Conservation (phyloP, 2,888 invertebrate genomes). For the Omphaloscelis lunosa region DNA sequence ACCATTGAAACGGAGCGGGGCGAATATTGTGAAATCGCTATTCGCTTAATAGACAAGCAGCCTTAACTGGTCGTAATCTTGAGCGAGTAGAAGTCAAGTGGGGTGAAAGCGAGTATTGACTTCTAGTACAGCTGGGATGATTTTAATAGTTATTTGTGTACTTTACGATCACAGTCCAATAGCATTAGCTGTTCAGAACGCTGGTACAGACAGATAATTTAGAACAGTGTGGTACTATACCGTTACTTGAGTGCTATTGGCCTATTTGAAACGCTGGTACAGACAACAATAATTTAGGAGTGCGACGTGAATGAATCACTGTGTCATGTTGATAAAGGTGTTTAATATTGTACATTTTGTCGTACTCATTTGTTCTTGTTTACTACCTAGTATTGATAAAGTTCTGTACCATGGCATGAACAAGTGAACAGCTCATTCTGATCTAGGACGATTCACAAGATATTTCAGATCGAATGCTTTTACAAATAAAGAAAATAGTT, state of each 20-base stretch:
- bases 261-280: not conserved
- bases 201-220: slow-evolving; percentile 2
- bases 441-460: not conserved
- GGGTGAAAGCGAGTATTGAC: slow-evolving; percentile 35
- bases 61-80: slow-evolving; percentile 27
- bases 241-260: not conserved
- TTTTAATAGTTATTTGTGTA: slow-evolving; percentile 8
- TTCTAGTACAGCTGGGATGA: slow-evolving; percentile 16
- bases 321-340: slow-evolving; percentile 33
- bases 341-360: slow-evolving; percentile 32
- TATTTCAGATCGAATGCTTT: not conserved
- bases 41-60: not conserved
- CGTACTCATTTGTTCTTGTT: not conserved
- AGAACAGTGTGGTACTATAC: not conserved
- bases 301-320: slow-evolving; percentile 23
- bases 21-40: slow-evolving; percentile 9
- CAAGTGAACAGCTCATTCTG: not conserved
- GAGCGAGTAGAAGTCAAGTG: slow-evolving; percentile 40
- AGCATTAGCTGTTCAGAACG: not conserved
- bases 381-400: not conserved
- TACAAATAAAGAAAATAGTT: not conserved
- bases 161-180: slow-evolving; percentile 4
- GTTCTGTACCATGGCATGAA: not conserved
- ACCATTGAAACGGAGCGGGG: not conserved
- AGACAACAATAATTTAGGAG: not conserved